These are phyloP conservation scores for Euclidia mi DNA, from an alignment of 2,888 invertebrate species.

Conservation along the genomic window DNA sequence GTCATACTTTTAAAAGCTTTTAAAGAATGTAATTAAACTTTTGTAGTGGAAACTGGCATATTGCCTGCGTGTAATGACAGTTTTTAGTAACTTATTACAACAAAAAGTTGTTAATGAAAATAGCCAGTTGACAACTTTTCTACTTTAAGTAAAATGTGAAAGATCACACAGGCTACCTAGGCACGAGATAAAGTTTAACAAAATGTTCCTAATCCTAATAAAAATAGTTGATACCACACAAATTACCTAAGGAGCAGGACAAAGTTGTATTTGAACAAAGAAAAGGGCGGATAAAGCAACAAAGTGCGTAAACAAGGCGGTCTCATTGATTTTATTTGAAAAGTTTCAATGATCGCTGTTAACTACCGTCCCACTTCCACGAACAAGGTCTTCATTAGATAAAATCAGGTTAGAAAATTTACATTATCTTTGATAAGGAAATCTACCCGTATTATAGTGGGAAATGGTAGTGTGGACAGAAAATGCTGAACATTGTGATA, in stretches of 20 bases:
- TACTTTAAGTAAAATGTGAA: background rate
- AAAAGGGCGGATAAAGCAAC: slow-evolving; percentile 72
- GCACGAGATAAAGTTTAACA: slow-evolving; percentile 28
- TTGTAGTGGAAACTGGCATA: too few relatives aligned
- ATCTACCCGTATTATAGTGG: slow-evolving; percentile 11
- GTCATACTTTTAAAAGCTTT: background rate
- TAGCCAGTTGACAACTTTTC: background rate
- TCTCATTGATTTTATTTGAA: slow-evolving; percentile 84
- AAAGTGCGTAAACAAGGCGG: slow-evolving; percentile 82
- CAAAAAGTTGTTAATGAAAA: too few relatives aligned
- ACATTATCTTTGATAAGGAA: slow-evolving; percentile 40
- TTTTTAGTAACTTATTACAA: too few relatives aligned
- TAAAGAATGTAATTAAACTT: background rate
- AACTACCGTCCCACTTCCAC: slow-evolving; percentile 65
- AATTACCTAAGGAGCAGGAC: slow-evolving; percentile 69
- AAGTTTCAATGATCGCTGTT: slow-evolving; percentile 79
- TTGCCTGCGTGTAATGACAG: too few relatives aligned
- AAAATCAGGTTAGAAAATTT: slow-evolving; percentile 54
- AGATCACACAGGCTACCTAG: background rate
- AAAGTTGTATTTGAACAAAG: slow-evolving; percentile 75
- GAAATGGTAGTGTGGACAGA: background rate
- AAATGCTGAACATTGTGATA: slow-evolving; percentile 17
- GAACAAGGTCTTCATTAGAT: slow-evolving; percentile 56
- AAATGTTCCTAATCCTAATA: slow-evolving; percentile 42
- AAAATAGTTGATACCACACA: slow-evolving; percentile 59